phyloP scores from a whole-genome alignment of 2,113 vertebrate genomes.

The Puntigrus tetrazona region DNA sequence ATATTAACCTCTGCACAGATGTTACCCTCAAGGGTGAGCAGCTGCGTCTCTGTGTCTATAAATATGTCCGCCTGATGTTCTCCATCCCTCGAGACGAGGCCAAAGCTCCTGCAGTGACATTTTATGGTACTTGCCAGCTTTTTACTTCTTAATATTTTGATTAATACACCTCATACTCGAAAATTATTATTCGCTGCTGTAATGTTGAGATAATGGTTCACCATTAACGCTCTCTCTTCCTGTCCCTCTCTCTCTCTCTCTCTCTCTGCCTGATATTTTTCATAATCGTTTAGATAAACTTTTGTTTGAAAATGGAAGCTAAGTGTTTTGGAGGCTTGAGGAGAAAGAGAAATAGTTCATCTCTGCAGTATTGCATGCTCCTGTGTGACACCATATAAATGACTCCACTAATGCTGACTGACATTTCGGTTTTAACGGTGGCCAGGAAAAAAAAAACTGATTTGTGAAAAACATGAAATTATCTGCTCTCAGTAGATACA shows the following conservation, averaged over 20 bases:
- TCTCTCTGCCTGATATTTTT: conserved; percentile 70
- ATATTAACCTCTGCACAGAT: conserved; percentile 12
- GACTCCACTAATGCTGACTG: conserved; percentile 74
- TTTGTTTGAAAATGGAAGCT: conserved; percentile 62
- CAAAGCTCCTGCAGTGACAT: conserved; percentile 60
- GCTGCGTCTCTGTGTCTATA: conserved; percentile 41
- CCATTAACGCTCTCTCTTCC: background rate
- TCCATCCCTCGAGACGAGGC: background rate
- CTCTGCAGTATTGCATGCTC: conserved; percentile 42
- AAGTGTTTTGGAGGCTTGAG: conserved; percentile 32
- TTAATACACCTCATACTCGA: conserved; percentile 73
- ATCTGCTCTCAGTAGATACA: conserved; percentile 45
- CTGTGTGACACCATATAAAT: conserved; percentile 67
- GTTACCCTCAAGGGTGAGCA: conserved; percentile 6
- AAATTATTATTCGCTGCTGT: conserved; percentile 53
- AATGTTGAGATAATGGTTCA: conserved; percentile 70
- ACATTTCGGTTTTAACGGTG: conserved; percentile 66
- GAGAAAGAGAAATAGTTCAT: background rate
- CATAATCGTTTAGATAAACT: conserved; percentile 71
- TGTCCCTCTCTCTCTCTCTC: conserved; percentile 50
- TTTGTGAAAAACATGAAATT: conserved; percentile 56
- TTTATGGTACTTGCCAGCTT: conserved; percentile 69
- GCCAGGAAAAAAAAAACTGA: conserved; percentile 53
- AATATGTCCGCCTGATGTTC: conserved; percentile 51
- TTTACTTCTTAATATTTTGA: conserved; percentile 68